phyloP scores from a whole-genome alignment of 1,140 invertebrate genomes.

The Drosophila pandora region DNA sequence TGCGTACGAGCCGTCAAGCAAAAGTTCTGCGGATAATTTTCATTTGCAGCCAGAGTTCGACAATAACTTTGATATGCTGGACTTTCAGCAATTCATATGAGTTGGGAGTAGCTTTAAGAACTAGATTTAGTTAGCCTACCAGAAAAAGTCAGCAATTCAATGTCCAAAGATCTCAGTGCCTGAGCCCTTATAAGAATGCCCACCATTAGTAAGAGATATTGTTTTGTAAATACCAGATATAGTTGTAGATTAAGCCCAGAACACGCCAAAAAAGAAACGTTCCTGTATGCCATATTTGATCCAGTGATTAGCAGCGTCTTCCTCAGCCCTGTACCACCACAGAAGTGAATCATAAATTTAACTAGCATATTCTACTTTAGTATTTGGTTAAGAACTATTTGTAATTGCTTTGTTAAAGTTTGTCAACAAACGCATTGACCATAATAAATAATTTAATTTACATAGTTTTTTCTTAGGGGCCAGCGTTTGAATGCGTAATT shows the following conservation, averaged over 20 bases:
- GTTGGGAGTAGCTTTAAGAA: neutral
- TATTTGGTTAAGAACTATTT: conserved; percentile 21
- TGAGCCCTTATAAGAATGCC: conserved; percentile 45
- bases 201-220: conserved; percentile 38
- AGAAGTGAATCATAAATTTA: conserved; percentile 20
- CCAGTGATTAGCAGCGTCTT: conserved; percentile 71
- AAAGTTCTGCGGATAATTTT: conserved; percentile 34
- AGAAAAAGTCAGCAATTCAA: conserved; percentile 39
- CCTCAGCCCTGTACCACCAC: conserved; percentile 27
- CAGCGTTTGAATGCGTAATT: conserved; percentile 25
- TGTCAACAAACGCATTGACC: conserved; percentile 29
- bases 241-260: conserved; percentile 1
- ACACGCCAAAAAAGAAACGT: conserved; percentile 36
- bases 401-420: conserved; percentile 41
- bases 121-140: conserved; percentile 15
- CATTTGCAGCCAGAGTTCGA: conserved; percentile 60
- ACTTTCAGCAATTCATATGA: conserved; percentile 77
- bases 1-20: conserved; percentile 51
- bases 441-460: conserved; percentile 44
- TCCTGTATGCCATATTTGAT: conserved; percentile 38
- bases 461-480: conserved; percentile 15
- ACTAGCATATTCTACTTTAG: conserved; percentile 10
- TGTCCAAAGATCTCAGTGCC: conserved; percentile 72
- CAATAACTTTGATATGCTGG: conserved; percentile 73
- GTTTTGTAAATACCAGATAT: conserved; percentile 40